Evolutionary conservation across 2,888 invertebrate genomes (phyloP).

Genomic region (Philereme vetulata): DNA sequence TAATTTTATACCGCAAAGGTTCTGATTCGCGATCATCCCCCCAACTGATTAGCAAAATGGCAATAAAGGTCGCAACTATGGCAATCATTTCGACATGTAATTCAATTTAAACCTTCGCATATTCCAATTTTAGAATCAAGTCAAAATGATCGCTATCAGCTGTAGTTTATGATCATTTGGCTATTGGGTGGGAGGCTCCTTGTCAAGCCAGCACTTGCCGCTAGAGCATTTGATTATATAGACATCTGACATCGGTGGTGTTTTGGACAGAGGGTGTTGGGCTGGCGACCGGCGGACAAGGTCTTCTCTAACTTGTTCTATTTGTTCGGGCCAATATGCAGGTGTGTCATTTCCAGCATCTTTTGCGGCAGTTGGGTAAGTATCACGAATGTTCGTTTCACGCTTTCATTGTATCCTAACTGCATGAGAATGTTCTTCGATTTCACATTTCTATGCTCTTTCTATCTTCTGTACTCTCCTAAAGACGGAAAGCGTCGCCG

Average conservation of each 20-base stretch:
- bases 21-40: too few species aligned
- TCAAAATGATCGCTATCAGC: too few species aligned
- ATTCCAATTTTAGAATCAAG: too few species aligned
- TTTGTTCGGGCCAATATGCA: constrained; percentile 79
- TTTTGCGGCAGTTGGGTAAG: constrained; percentile 82
- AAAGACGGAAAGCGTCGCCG: too few species aligned
- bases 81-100: too few species aligned
- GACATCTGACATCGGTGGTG: constrained; percentile 64
- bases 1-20: too few species aligned
- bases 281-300: constrained; percentile 62
- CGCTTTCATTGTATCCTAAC: constrained; percentile 37
- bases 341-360: constrained; percentile 85
- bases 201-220: constrained; percentile 45
- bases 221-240: constrained; percentile 20
- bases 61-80: too few species aligned
- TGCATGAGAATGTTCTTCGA: constrained; percentile 28
- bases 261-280: constrained; percentile 81
- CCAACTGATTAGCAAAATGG: too few species aligned
- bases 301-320: constrained; percentile 62
- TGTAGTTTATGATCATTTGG: too few species aligned
- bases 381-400: constrained; percentile 52
- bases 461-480: too few species aligned
- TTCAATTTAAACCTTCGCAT: too few species aligned
- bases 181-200: too few species aligned
- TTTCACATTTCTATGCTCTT: constrained; percentile 5